A percentile compares a stretch with the other conserved stretches of the same genome.
phyloP scores from a whole-genome alignment of 2,797 vertebrate genomes.

The Hydrophis major region DNA sequence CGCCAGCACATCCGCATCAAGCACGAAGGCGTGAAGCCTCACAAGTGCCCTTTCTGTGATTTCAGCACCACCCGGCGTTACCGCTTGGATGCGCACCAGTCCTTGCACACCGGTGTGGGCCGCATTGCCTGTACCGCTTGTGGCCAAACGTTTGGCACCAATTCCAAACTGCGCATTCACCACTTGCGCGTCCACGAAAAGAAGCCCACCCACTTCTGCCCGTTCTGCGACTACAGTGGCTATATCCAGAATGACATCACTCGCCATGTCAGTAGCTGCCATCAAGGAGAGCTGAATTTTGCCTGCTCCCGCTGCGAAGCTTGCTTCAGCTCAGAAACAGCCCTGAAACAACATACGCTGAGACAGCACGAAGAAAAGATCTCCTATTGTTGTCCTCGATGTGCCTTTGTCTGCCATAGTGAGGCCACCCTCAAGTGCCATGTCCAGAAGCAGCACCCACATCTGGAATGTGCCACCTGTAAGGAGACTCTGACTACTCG shows the following conservation, averaged over 20 bases:
- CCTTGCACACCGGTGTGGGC: slow-evolving; percentile 88
- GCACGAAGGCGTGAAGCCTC: slow-evolving; percentile 80
- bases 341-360: slow-evolving; percentile 87
- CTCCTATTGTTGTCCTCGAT: slow-evolving; percentile 69
- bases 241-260: slow-evolving; percentile 86
- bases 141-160: slow-evolving; percentile 85
- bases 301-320: slow-evolving; percentile 81
- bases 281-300: slow-evolving; percentile 78
- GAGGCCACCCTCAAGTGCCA: slow-evolving; percentile 78
- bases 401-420: slow-evolving; percentile 76
- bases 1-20: slow-evolving; percentile 81
- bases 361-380: slow-evolving; percentile 77
- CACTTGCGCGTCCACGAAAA: slow-evolving; percentile 86
- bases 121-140: slow-evolving; percentile 83
- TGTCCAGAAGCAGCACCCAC: slow-evolving; percentile 77
- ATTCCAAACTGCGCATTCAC: slow-evolving; percentile 88
- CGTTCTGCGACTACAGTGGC: slow-evolving; percentile 86
- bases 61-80: slow-evolving; percentile 89
- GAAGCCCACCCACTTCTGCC: slow-evolving; percentile 85
- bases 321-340: slow-evolving; percentile 85
- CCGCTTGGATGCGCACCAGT: slow-evolving; percentile 88
- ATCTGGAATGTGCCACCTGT: slow-evolving; percentile 75
- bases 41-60: slow-evolving; percentile 83
- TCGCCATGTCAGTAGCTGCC: slow-evolving; percentile 87
- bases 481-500: slow-evolving; percentile 73